These are phyloP conservation scores for Lasiurus borealis DNA, from an alignment of 2,113 vertebrate species.

Conservation along the genomic window DNA sequence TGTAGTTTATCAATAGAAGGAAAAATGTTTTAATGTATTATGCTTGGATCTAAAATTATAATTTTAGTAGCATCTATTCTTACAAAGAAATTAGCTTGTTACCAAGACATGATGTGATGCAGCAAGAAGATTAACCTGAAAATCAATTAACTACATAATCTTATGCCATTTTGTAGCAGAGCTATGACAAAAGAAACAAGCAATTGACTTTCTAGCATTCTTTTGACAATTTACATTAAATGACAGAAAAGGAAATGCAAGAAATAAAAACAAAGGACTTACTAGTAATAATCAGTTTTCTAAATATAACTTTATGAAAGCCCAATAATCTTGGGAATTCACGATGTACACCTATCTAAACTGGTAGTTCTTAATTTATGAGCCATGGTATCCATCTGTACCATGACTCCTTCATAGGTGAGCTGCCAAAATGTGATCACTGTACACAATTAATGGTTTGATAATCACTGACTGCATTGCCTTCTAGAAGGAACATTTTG, in stretches of 20 bases:
- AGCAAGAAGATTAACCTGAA: not conserved
- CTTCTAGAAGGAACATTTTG: not conserved
- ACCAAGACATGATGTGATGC: not conserved
- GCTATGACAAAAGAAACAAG: not conserved
- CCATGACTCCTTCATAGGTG: not conserved
- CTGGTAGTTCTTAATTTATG: not conserved
- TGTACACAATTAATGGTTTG: not conserved
- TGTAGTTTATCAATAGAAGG: not conserved
- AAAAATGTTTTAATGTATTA: constrained; percentile 33
- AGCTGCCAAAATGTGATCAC: not conserved
- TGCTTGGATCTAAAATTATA: constrained; percentile 40
- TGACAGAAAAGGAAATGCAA: not conserved
- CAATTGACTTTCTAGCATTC: not conserved
- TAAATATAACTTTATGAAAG: not conserved
- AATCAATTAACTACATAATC: not conserved
- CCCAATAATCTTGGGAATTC: not conserved
- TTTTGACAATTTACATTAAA: not conserved
- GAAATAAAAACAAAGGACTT: not conserved
- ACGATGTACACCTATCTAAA: not conserved
- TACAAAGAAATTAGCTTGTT: not conserved
- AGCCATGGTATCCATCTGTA: not conserved
- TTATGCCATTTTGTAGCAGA: not conserved
- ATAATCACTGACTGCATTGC: not conserved
- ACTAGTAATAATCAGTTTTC: not conserved
- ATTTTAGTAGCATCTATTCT: not conserved